Base-by-base conservation (phyloP, 2,797 vertebrate species). In the Anas georgica region DNA sequence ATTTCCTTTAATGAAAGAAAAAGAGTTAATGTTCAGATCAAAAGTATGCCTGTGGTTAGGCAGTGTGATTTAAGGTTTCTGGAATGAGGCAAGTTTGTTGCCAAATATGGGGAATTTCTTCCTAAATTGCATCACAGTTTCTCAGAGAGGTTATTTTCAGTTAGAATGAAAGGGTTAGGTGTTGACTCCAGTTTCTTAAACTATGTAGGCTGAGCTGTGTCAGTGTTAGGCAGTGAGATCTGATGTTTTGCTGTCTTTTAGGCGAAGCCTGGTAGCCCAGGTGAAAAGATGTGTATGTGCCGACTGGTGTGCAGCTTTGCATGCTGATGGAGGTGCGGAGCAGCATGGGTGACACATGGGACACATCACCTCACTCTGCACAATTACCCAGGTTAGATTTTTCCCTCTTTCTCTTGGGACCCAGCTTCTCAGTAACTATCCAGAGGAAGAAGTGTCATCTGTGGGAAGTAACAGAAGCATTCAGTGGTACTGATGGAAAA, bases 61-160 rank as follows among this genome's bases (percentile, higher is more conserved):
- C 56, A 55, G 2, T 70, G 37, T 95, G 95, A 96, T 88, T 91
- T 91, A 89, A 95, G 66, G 78, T 91, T 94, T 94, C 81, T 93
- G 95, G 97, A 97, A 98, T 97, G 96, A 97, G 96, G 94, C 31
- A 91, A 93, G 10, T 86, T 72, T 55, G 73, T 83, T 96, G 84
- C 97, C 97, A 97, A 97, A 97, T 97, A 97, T 94, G 96, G 96
- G 48, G 83, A 98, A 35, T 93, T 91, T 75, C 68, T 90, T 93
- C 84, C 25, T 35, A 96, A 95, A 86, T 91, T 96, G 72, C 92
- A 68, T 92, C 86, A 77, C 63, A 90, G 84, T 74, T 97, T 82
- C 90, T 78, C 55, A 1, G 41, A 69, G 69, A 78, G 50, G 52
- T 90, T 83, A 83, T 74, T 69, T 95, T 90, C 76, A 95, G 88